phyloP scores from a whole-genome alignment of 2,888 invertebrate genomes.

The Eupelmus urozonus region DNA sequence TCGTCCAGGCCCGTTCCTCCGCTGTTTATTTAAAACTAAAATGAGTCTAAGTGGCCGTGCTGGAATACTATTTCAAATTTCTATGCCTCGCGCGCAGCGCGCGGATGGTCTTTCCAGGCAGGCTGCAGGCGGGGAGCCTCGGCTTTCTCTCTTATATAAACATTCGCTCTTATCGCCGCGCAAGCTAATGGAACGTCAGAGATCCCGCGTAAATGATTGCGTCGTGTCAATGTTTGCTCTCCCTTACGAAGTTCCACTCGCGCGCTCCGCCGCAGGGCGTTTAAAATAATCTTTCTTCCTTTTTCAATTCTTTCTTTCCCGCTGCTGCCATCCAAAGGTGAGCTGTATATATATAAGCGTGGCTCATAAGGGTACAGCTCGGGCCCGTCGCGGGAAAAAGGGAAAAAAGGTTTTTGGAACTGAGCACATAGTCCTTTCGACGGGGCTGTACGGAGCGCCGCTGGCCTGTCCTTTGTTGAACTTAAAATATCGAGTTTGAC shows the following conservation, averaged over 20 bases:
- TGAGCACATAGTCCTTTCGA: conserved; percentile 17
- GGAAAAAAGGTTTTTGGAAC: conserved; percentile 28
- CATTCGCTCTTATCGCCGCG: conserved; percentile 59
- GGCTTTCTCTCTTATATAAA: conserved; percentile 61
- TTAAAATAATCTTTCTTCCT: conserved; percentile 55
- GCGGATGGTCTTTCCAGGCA: conserved; percentile 41
- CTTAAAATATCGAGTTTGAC: conserved; percentile 44
- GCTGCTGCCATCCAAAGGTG: not conserved
- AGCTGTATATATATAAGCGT: too few relatives aligned
- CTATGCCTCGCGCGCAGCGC: not conserved
- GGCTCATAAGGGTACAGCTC: too few relatives aligned
- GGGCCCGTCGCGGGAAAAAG: too few relatives aligned
- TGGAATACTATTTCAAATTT: conserved; percentile 36
- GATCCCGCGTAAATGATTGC: conserved; percentile 65
- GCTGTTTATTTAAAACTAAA: conserved; percentile 41
- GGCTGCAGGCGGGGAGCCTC: not conserved
- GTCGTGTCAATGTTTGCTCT: conserved; percentile 66
- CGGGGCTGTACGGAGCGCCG: not conserved
- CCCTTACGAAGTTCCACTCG: conserved; percentile 63
- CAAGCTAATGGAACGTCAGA: conserved; percentile 64
- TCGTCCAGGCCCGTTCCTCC: not conserved
- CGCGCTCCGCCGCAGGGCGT: conserved; percentile 46
- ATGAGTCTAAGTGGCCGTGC: not conserved
- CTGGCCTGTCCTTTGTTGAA: conserved; percentile 5
- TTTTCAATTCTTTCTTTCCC: conserved; percentile 27